phyloP scores from a whole-genome alignment of 1,140 invertebrate species.

The Zaprionus africanus region DNA sequence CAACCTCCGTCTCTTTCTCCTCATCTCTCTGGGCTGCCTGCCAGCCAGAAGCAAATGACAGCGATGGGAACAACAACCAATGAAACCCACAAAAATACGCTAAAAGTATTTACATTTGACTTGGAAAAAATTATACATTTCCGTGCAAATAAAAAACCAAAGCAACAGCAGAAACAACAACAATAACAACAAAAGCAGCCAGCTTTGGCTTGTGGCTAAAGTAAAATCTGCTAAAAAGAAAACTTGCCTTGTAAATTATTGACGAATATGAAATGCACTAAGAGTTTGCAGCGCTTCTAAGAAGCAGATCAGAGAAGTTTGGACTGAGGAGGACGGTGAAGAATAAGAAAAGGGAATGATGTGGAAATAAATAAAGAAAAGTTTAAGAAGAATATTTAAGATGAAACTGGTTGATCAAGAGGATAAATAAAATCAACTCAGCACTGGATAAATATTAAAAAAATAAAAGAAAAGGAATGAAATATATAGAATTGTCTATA shows the following conservation, averaged over 20 bases:
- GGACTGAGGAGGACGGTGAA: neutral
- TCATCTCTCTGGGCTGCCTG: neutral
- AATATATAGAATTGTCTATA: neutral
- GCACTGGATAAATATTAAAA: too few species aligned
- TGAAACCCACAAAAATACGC: constrained; percentile 77
- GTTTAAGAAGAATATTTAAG: neutral
- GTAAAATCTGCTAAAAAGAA: constrained; percentile 52
- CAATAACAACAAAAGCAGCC: constrained; percentile 23
- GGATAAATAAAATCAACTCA: too few species aligned
- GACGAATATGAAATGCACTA: constrained; percentile 61
- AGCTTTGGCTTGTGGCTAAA: constrained; percentile 35
- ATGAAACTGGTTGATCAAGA: neutral
- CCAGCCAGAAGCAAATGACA: constrained; percentile 38
- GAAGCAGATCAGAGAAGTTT: neutral
- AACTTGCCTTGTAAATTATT: constrained; percentile 32
- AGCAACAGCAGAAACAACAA: constrained; percentile 33
- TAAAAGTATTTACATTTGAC: constrained; percentile 83
- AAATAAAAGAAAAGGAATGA: neutral
- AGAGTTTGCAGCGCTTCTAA: neutral
- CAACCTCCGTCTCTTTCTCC: neutral
- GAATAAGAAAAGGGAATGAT: neutral
- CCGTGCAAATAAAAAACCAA: constrained; percentile 76
- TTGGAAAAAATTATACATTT: constrained; percentile 80
- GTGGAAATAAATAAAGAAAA: neutral
- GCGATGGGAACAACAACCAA: constrained; percentile 56